Base-by-base conservation (phyloP, 92 coral and sea anemone species). In the Parazoanthus darwini region DNA sequence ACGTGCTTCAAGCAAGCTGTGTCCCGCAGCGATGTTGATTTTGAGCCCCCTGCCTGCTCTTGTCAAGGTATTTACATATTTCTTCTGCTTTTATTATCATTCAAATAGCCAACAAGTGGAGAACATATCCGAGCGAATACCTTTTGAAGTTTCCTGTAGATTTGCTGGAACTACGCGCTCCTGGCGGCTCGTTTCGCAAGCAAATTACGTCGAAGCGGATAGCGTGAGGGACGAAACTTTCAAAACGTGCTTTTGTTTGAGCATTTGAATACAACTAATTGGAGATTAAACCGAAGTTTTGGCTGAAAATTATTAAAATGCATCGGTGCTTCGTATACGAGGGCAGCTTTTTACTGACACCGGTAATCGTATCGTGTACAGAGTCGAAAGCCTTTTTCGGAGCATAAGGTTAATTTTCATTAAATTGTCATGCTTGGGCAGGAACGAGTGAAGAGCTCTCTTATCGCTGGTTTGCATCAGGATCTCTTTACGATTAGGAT, bases 41-140 rank as follows among this genome's bases (percentile, higher is more conserved):
- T 87, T 35, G 96, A 91, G 39, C 91, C 92, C 94, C 94, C 93
- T 82, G 92, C 92, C 78, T 95, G 98, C 85, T 67, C 93, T 89
- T 95, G 98, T 93, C 96, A 91, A 92, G 98, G 98, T 95, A 95
- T 86, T 89, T 92, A 92, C 92, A 89, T 89, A 89, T 92, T 89
- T 90, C 85, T 77, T 88, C 63, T 89, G 33, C 88, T 82, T 89
- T 89, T 86, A 89, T 92, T 92, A 86, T 86, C 87, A 92, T 92
- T 92, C 90, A 92, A 92, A 92, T 92, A 46, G 87, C 78, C 44
- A 44, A 71, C 79, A 84, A 84, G 81, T 54, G 78, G 70, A 43
- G 66, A 76, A 44, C 67, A 71, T 71, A 84, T 84, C 79, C 50
- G 15, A 67, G 75, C 87, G 25, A 84, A 25, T 39, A 70, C 15